These are phyloP conservation scores for Mermis nigrescens DNA, from an alignment of 2,888 invertebrate species.

Conservation along the genomic window DNA sequence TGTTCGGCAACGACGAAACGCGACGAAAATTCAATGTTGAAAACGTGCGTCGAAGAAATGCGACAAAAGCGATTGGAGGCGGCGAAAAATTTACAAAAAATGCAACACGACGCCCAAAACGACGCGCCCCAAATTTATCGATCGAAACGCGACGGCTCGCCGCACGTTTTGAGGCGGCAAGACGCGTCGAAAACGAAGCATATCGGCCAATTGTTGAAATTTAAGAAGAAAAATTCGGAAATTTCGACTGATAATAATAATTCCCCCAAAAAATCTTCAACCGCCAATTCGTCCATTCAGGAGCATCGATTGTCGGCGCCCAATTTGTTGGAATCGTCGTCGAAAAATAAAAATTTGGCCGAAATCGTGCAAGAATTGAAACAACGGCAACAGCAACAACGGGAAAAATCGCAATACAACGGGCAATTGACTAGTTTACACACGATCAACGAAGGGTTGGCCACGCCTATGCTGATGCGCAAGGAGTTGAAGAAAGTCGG, in stretches of 20 bases:
- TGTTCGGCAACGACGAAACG: too few relatives aligned
- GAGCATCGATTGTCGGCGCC: slow-evolving; percentile 7
- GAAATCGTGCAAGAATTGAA: neutral
- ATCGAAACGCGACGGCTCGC: neutral
- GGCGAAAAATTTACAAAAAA: neutral
- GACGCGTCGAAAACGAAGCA: neutral
- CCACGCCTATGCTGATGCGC: slow-evolving; percentile 7
- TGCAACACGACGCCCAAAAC: neutral
- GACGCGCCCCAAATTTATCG: neutral
- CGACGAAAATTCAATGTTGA: too few relatives aligned
- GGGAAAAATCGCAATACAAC: neutral
- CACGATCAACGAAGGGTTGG: slow-evolving; percentile 10
- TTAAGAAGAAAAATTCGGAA: neutral
- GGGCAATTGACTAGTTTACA: neutral
- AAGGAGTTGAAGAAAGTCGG: neutral
- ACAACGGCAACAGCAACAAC: neutral
- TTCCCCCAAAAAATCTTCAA: neutral
- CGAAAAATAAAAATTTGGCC: neutral
- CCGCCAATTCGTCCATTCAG: neutral
- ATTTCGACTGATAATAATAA: neutral
- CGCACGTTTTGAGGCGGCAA: neutral
- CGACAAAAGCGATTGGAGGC: slow-evolving; percentile 1
- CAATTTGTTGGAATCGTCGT: neutral
- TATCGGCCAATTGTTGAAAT: neutral
- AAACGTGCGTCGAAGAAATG: slow-evolving; percentile 8